These are phyloP conservation scores for Mobula birostris DNA, from an alignment of 2,113 vertebrate species.

Conservation along the genomic window DNA sequence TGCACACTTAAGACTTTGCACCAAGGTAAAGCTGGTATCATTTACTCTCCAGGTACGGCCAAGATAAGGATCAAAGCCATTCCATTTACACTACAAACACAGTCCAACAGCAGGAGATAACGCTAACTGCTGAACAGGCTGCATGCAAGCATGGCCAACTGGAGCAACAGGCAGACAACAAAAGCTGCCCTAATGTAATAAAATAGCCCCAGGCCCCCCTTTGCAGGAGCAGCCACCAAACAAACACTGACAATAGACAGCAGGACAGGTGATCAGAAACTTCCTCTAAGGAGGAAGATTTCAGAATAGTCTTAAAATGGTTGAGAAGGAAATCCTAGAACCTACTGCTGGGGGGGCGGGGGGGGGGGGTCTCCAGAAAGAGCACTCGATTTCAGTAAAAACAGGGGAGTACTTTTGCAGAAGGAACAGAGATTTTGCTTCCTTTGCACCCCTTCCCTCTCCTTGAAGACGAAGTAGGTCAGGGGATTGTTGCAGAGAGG, in stretches of 20 bases:
- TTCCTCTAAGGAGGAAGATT: neutral
- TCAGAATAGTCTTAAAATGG: neutral
- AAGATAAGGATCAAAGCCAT: constrained; percentile 30
- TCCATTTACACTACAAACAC: constrained; percentile 23
- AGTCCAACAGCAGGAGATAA: neutral
- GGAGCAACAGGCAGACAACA: neutral
- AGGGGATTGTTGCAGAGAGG: no score
- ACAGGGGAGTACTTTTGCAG: neutral
- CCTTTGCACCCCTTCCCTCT: neutral
- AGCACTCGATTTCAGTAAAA: neutral
- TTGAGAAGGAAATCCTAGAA: neutral
- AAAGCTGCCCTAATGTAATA: neutral
- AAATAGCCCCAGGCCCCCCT: neutral
- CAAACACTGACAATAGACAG: neutral
- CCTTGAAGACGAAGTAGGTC: neutral
- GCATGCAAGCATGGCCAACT: neutral
- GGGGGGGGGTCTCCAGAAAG: no score
- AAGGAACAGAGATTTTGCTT: neutral
- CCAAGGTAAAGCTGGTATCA: constrained; percentile 30
- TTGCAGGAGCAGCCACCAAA: neutral
- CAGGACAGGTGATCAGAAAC: neutral
- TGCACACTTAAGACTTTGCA: neutral
- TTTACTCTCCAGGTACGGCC: constrained; percentile 18
- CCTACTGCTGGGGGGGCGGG: neutral
- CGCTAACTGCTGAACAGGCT: constrained; percentile 19